phyloP scores from a whole-genome alignment of 2,888 invertebrate species.

The Amiota minor region DNA sequence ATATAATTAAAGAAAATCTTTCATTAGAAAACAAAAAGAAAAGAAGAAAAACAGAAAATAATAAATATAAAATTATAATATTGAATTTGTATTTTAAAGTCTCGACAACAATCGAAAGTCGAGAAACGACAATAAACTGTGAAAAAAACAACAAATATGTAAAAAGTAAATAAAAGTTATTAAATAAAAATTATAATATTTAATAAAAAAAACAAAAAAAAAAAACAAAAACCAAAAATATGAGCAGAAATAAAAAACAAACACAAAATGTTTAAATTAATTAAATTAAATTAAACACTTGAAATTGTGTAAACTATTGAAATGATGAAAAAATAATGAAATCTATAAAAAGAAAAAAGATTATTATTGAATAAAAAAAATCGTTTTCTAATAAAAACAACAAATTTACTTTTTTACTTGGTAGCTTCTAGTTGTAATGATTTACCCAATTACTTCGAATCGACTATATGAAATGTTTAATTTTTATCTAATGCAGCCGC shows the following conservation, averaged over 20 bases:
- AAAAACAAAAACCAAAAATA: constrained; percentile 28
- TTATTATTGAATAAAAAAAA: constrained; percentile 53
- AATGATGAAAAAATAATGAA: constrained; percentile 55
- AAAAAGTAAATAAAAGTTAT: constrained; percentile 47
- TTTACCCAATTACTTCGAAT: no score
- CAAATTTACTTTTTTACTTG: constrained; percentile 40
- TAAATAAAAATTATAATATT: constrained; percentile 57
- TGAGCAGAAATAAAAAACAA: constrained; percentile 24
- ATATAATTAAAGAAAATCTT: constrained; percentile 41
- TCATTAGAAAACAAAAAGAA: constrained; percentile 37
- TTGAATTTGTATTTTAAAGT: constrained; percentile 71
- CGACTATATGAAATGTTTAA: no score
- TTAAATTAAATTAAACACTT: constrained; percentile 53
- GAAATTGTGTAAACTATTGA: constrained; percentile 60
- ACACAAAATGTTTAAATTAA: constrained; percentile 49
- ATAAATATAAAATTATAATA: constrained; percentile 46
- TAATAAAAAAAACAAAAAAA: constrained; percentile 44
- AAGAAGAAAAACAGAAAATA: constrained; percentile 18
- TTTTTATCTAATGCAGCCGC: no score
- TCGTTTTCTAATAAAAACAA: constrained; percentile 64
- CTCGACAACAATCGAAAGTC: constrained; percentile 73
- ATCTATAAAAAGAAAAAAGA: constrained; percentile 49
- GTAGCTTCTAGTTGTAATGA: no score
- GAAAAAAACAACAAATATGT: constrained; percentile 65
- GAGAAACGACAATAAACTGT: constrained; percentile 75